These are phyloP conservation scores for Anaspis maculata DNA, from an alignment of 2,888 invertebrate genomes.

Conservation along the genomic window DNA sequence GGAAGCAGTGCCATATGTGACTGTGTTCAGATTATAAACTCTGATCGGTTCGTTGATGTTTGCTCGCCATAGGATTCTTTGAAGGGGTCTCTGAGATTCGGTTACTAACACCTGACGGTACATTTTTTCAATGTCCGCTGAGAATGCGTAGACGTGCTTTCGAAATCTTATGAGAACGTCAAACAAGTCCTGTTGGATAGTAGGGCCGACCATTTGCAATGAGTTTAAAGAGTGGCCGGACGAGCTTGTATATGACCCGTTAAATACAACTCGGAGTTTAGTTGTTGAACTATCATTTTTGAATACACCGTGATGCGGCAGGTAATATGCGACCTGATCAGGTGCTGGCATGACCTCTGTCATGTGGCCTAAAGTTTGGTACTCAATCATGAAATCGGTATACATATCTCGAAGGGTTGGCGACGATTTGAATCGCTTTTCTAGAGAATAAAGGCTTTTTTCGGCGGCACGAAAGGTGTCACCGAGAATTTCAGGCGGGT, in stretches of 20 bases:
- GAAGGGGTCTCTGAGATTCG: conserved; percentile 1
- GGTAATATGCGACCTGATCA: background rate
- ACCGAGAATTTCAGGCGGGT: background rate
- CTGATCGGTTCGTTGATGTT: conserved; percentile 1
- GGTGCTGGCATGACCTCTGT: background rate
- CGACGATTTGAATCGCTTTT: too few relatives aligned
- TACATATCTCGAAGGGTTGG: too few relatives aligned
- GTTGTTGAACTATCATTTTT: background rate
- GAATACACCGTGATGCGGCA: conserved; percentile 3
- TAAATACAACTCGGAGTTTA: conserved; percentile 3
- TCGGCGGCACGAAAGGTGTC: too few relatives aligned
- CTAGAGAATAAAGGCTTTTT: too few relatives aligned
- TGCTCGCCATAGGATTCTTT: conserved; percentile 5
- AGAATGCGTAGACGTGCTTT: conserved; percentile 2
- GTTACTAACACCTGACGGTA: conserved; percentile 2
- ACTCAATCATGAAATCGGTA: background rate
- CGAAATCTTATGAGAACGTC: conserved; percentile 1
- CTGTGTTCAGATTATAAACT: conserved; percentile 3
- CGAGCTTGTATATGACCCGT: background rate
- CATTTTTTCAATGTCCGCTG: conserved; percentile 3
- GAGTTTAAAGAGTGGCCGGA: background rate
- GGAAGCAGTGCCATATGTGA: conserved; percentile 4
- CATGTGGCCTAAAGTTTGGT: conserved; percentile 1
- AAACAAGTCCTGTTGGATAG: conserved; percentile 2
- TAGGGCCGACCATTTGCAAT: conserved; percentile 1